phyloP scores from a whole-genome alignment of 2,888 invertebrate genomes.

The Amaurobius ferox region DNA sequence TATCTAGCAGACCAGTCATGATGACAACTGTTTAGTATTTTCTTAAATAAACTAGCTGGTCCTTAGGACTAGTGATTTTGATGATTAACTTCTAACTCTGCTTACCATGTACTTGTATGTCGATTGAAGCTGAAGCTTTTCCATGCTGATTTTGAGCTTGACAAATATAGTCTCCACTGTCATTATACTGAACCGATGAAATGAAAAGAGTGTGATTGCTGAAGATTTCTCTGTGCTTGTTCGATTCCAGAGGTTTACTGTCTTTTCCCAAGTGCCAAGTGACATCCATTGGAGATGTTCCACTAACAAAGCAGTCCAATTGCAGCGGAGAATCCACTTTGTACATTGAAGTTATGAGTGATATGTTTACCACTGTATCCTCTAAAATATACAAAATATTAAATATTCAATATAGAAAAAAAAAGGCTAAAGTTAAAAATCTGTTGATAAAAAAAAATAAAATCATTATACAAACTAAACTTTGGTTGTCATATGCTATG shows the following conservation, averaged over 20 bases:
- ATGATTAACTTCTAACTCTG: too few relatives aligned
- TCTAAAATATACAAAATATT: slow-evolving; percentile 74
- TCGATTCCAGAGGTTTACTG: slow-evolving; percentile 67
- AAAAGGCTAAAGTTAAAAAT: too few relatives aligned
- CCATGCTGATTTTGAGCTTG: slow-evolving; percentile 87
- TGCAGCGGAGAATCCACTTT: slow-evolving; percentile 75
- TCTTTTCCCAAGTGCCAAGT: slow-evolving; percentile 75
- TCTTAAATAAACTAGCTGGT: too few relatives aligned
- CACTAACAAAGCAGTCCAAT: slow-evolving; percentile 76
- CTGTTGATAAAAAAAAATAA: too few relatives aligned
- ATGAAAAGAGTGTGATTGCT: slow-evolving; percentile 84
- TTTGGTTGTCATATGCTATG: too few relatives aligned
- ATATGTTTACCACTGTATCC: slow-evolving; percentile 75
- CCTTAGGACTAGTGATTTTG: too few relatives aligned
- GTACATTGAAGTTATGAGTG: slow-evolving; percentile 75
- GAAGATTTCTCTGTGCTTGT: slow-evolving; percentile 74
- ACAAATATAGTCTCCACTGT: slow-evolving; percentile 90
- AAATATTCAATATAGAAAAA: too few relatives aligned
- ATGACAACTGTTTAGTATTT: too few relatives aligned
- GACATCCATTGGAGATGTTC: slow-evolving; percentile 75
- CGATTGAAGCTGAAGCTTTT: slow-evolving; percentile 81
- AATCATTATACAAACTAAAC: too few relatives aligned
- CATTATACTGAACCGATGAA: slow-evolving; percentile 81
- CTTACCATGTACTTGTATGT: slow-evolving; percentile 87
- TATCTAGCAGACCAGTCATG: too few relatives aligned